Percentiles rank a stretch among this genome's conserved stretches.
These are phyloP conservation scores for Cairina moschata DNA, from an alignment of 2,113 vertebrate species.

Conservation along the genomic window DNA sequence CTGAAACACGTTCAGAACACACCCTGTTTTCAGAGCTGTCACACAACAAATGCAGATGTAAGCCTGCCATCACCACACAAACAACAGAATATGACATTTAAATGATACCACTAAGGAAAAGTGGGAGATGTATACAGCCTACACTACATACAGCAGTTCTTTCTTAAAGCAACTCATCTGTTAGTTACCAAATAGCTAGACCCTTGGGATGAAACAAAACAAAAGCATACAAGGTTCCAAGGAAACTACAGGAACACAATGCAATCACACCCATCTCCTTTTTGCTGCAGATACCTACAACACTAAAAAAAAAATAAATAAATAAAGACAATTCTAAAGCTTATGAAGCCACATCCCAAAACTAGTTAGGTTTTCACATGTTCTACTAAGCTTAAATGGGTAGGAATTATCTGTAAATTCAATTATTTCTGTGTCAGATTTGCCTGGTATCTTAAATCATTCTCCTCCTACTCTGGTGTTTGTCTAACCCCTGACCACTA, in stretches of 20 bases:
- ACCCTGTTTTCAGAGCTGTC: constrained; percentile 54
- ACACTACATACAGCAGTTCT: not conserved
- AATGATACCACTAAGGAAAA: constrained; percentile 47
- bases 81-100: constrained; percentile 59
- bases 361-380: not conserved
- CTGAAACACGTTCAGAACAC: constrained; percentile 16
- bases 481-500: constrained; percentile 9
- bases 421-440: not conserved
- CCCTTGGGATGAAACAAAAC: constrained; percentile 15
- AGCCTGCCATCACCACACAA: constrained; percentile 37
- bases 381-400: not conserved
- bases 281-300: not conserved
- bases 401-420: no score
- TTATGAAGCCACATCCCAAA: not conserved
- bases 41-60: constrained; percentile 41
- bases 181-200: constrained; percentile 35
- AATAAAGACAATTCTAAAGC: not conserved
- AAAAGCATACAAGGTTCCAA: not conserved
- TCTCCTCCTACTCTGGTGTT: not conserved
- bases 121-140: constrained; percentile 18
- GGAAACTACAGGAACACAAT: not conserved
- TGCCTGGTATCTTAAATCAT: not conserved
- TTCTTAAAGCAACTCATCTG: constrained; percentile 26
- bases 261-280: not conserved
- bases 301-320: not conserved